Conservation (phyloP, 2,888 invertebrate genomes). For the Plusia festucae region DNA sequence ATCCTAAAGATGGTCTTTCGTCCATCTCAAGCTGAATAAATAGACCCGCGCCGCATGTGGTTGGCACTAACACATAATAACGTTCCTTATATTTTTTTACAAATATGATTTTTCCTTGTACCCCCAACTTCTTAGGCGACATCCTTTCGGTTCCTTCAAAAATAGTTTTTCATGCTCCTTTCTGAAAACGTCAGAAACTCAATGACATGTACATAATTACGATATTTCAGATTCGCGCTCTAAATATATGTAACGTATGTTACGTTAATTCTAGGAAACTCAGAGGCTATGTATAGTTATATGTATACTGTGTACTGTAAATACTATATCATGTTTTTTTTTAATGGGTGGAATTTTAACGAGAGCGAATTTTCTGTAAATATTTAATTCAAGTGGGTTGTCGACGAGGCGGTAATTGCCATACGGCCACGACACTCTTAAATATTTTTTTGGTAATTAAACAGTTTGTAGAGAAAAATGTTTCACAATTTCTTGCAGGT, state of each 20-base stretch:
- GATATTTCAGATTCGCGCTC: neutral
- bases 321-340: slow-evolving; percentile 27
- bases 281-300: neutral
- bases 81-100: neutral
- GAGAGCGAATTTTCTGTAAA: slow-evolving; percentile 36
- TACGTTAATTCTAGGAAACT: neutral
- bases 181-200: neutral
- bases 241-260: neutral
- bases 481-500: slow-evolving; percentile 6
- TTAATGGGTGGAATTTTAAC: slow-evolving; percentile 39
- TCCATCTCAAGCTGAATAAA: slow-evolving; percentile 29
- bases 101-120: neutral
- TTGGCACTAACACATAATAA: slow-evolving; percentile 2
- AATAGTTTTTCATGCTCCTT: neutral
- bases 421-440: slow-evolving; percentile 13
- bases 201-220: neutral
- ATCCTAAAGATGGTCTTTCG: slow-evolving; percentile 29
- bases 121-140: neutral
- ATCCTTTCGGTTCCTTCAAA: neutral
- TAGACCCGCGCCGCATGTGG: slow-evolving; percentile 5
- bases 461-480: slow-evolving; percentile 18
- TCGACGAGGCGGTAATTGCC: slow-evolving; percentile 33
- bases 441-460: slow-evolving; percentile 40
- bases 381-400: slow-evolving; percentile 43
- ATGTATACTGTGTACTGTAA: neutral